Base-by-base conservation (phyloP, 2,113 vertebrate genomes). In the Sprattus sprattus region DNA sequence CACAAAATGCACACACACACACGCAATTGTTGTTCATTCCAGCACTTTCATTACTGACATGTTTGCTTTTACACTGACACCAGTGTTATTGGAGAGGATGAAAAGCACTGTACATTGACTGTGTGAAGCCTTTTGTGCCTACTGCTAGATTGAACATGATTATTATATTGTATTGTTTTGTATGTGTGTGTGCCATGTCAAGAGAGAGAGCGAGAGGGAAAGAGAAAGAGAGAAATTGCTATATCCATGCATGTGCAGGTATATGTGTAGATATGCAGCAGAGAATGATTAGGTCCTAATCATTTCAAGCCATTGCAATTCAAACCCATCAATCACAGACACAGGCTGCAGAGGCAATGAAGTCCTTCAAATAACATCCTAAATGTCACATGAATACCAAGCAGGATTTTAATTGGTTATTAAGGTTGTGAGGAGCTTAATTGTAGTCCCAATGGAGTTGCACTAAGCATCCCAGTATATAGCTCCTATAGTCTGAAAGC, bases 351-450 rank as follows among this genome's bases (percentile, higher is more conserved):
- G n/a, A 64, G 60, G 9, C 60, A 64, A 25, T 9, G 2, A 64
- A 64, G 60, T 20, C 60, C 60, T 64, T 22, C n/a, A 64, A 6
- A 64, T 39, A 39, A 39, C 39, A 39, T 39, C 20, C 60, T n/a
- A 64, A 64, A 64, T 64, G 60, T 64, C 60, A 64, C 18, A 54
- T 64, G 60, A 64, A 64, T 64, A 64, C 60, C 60, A 64, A 64
- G n/a, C 60, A 64, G n/a, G 6, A 64, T 25, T 64, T 25, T 25
- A 64, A 64, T 64, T 64, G 60, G 60, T 64, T 64, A 2, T 15
- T 57, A 57, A 25, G 60, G 7, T 25, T 64, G 60, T 64, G 60
- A 64, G 60, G 6, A 64, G 60, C 60, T 64, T 64, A n/a, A 64
- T 64, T 64, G n/a, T 6, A 25, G 60, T 25, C 60, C 60, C n/a